Conservation (phyloP, 2,113 vertebrate genomes). For the Lichenostomus cassidix region DNA sequence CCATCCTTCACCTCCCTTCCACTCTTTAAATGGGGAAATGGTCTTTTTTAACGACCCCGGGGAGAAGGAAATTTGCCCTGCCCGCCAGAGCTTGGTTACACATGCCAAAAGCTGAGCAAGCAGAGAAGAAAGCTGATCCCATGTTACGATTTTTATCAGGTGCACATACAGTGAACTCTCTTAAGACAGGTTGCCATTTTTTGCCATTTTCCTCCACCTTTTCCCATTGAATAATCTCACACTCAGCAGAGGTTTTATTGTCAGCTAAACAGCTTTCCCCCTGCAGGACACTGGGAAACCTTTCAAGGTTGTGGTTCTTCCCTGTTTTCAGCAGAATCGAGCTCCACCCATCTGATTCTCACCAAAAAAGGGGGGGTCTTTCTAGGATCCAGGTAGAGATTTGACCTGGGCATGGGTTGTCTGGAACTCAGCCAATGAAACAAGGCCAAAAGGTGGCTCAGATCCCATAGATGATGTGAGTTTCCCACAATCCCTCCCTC, state of each 20-base stretch:
- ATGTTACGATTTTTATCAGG: constrained; percentile 69
- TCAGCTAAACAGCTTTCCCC: not conserved
- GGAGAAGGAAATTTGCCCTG: constrained; percentile 50
- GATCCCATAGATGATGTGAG: accelerated
- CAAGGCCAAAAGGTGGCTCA: not conserved
- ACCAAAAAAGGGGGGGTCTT: not conserved
- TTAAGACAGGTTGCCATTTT: constrained; percentile 28
- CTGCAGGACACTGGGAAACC: not conserved
- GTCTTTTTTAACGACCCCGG: constrained; percentile 49
- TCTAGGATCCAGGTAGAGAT: not conserved
- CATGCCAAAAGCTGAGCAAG: constrained; percentile 44
- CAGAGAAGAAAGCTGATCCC: constrained; percentile 54
- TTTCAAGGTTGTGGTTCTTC: not conserved
- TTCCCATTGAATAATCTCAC: not conserved
- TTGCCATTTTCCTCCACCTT: not conserved
- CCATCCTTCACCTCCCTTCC: constrained; percentile 19
- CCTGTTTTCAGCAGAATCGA: not conserved
- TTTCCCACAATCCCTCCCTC: not conserved
- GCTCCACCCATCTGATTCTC: not conserved
- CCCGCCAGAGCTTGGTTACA: not conserved
- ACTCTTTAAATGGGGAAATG: constrained; percentile 55
- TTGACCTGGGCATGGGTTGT: not conserved
- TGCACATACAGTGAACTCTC: constrained; percentile 37
- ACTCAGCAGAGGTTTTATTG: not conserved
- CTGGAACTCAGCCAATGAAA: not conserved